Evolutionary conservation across 2,888 invertebrate species (phyloP).

Genomic region (Leptopilina drosophilae): DNA sequence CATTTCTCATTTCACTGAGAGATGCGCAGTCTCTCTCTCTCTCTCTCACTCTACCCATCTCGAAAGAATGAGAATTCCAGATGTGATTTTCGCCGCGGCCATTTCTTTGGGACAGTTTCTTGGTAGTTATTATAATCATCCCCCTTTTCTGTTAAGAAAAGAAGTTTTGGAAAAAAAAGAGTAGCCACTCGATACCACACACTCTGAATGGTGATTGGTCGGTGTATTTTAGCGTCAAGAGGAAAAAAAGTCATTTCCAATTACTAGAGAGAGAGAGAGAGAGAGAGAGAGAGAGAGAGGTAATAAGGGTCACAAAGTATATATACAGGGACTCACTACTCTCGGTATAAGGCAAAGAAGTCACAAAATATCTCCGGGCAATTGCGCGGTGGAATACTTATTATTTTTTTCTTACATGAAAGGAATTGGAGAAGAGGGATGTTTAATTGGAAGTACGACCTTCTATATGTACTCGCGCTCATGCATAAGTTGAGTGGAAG

Average conservation of each 20-base stretch:
- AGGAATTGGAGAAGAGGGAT: constrained; percentile 30
- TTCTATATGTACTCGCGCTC: not conserved
- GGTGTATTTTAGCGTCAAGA: not conserved
- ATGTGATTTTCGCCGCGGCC: constrained; percentile 43
- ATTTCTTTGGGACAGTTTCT: constrained; percentile 52
- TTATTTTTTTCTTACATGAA: constrained; percentile 7
- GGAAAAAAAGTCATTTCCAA: constrained; percentile 37
- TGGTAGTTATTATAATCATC: constrained; percentile 54
- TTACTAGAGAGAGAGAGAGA: constrained; percentile 1
- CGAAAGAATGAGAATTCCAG: constrained; percentile 49
- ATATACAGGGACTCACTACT: not conserved
- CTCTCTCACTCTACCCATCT: not conserved
- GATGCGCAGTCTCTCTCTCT: constrained; percentile 21
- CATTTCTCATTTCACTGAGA: not conserved
- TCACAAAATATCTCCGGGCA: constrained; percentile 33
- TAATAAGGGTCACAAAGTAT: constrained; percentile 37
- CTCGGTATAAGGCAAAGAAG: constrained; percentile 26
- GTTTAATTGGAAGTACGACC: constrained; percentile 22
- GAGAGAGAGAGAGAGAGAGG: not conserved
- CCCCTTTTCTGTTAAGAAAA: constrained; percentile 23
- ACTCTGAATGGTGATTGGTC: not conserved
- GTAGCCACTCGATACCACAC: constrained; percentile 13
- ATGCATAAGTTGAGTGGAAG: no score
- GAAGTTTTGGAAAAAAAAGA: not conserved
- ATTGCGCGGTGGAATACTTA: constrained; percentile 31